These are phyloP conservation scores for Hippopotamus amphibius DNA, from an alignment of 2,113 vertebrate species.

Conservation along the genomic window DNA sequence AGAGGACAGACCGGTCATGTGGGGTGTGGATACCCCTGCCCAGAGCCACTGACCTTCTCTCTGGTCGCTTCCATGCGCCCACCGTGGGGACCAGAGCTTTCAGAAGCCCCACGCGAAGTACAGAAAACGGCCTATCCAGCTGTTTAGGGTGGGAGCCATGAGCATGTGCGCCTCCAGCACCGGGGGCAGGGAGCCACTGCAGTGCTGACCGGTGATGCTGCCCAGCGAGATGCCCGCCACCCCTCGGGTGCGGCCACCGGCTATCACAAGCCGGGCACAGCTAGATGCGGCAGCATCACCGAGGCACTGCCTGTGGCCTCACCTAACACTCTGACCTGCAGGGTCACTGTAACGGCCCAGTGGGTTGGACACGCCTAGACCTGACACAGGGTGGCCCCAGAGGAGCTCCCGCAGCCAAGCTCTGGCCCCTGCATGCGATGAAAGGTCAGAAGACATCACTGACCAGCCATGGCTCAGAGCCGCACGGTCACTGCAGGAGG, in stretches of 20 bases:
- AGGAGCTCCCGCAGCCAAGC: neutral
- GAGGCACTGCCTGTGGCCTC: too few species aligned
- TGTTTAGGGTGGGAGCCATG: accelerated
- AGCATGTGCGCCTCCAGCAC: accelerated
- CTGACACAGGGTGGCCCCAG: too few species aligned
- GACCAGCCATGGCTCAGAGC: neutral
- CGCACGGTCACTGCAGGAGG: neutral
- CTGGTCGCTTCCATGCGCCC: neutral
- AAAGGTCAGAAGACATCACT: neutral
- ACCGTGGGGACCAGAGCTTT: too few species aligned
- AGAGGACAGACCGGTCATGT: neutral
- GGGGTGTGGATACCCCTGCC: accelerated
- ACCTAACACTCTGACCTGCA: neutral
- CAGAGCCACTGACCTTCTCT: neutral
- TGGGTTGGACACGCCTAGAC: too few species aligned
- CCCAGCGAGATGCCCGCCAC: neutral
- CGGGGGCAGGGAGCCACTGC: neutral
- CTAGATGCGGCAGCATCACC: neutral
- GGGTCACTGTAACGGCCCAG: neutral
- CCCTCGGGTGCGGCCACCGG: neutral
- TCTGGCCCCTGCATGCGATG: accelerated
- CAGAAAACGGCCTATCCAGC: neutral
- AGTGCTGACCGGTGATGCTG: neutral
- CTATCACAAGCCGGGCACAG: neutral
- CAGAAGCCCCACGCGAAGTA: too few species aligned